Evolutionary conservation across 2,797 vertebrate species (phyloP), one percentile per base, ranked within the genome.

Genomic region (Liparis tanakae): DNA sequence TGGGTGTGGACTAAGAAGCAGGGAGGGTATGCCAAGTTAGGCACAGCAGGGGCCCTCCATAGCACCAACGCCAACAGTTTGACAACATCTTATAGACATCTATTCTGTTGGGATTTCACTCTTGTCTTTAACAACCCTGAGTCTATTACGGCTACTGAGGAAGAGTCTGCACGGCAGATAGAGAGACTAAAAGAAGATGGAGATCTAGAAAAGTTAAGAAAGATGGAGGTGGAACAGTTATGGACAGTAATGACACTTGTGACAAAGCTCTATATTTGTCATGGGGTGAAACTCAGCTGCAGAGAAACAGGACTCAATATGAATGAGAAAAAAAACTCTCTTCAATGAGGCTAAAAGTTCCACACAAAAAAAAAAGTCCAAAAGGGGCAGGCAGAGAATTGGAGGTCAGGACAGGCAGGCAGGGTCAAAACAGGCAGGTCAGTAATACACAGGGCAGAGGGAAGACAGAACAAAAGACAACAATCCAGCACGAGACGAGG

Each of bases 61-160:
- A 74, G 77, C 73, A 71, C 84, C 85, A 83, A 68, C 63, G 67
- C 79, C 78, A 87, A 78, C 80, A 85, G 74, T 88, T 85, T 86
- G 88, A 91, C 88, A 90, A 82, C 86, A 86, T 90, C 85, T 87
- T 78, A 72, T 65, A 84, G 88, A 83, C 75, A 83, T 85, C 81
- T 74, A 76, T 76, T 87, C 87, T 78, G 77, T 83, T 67, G 76
- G 84, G 89, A 89, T 81, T 88, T 81, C 39, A 76, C 63, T 82
- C 67, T 65, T 76, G 77, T 88, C 79, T 69, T 76, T 65, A 85
- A 84, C 76, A 84, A 78, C 82, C 75, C 50, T 20, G 72, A 83
- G 82, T 77, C 85, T 78, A 85, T 85, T 88, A 77, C 58, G 57
- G 69, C 22, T 62, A 43, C 55, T 79, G 56, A 70, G 43, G 61